Evolutionary conservation across 2,888 invertebrate species (phyloP).

Genomic region (Pheosia tremula): DNA sequence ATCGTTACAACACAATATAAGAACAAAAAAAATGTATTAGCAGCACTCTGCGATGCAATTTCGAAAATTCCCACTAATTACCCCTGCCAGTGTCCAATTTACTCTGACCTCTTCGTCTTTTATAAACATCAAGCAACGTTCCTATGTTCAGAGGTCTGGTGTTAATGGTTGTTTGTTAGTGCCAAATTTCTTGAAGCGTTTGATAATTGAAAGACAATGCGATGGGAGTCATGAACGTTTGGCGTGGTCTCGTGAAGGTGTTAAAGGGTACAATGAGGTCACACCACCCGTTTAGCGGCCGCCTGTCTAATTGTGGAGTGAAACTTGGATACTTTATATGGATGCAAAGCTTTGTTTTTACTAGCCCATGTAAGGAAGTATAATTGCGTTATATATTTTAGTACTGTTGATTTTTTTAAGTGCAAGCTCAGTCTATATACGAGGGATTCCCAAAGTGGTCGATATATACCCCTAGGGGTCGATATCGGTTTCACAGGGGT

Average conservation of each 20-base stretch:
- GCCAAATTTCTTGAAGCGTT: conserved; percentile 77
- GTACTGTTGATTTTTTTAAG: too few species aligned
- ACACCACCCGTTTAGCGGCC: conserved; percentile 43
- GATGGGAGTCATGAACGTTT: conserved; percentile 69
- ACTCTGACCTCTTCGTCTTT: conserved; percentile 25
- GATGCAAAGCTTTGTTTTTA: conserved; percentile 1
- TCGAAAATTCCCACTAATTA: conserved; percentile 71
- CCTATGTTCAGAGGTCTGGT: conserved; percentile 34
- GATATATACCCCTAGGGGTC: too few species aligned
- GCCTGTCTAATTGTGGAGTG: conserved; percentile 38
- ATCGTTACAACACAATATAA: conserved; percentile 53
- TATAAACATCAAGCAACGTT: conserved; percentile 15
- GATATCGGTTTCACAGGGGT: too few species aligned
- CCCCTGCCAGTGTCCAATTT: conserved; percentile 27
- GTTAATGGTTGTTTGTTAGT: conserved; percentile 51
- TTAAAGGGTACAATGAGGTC: conserved; percentile 63
- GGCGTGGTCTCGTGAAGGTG: conserved; percentile 64
- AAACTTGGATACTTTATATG: conserved; percentile 29
- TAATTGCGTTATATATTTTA: background rate
- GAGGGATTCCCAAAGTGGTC: too few species aligned
- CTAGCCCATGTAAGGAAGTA: background rate
- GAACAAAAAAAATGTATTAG: conserved; percentile 71
- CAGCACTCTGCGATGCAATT: conserved; percentile 77
- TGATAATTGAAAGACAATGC: conserved; percentile 79
- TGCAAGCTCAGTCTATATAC: too few species aligned